Base-by-base conservation (phyloP, 2,113 vertebrate species). In the Tetrax tetrax region DNA sequence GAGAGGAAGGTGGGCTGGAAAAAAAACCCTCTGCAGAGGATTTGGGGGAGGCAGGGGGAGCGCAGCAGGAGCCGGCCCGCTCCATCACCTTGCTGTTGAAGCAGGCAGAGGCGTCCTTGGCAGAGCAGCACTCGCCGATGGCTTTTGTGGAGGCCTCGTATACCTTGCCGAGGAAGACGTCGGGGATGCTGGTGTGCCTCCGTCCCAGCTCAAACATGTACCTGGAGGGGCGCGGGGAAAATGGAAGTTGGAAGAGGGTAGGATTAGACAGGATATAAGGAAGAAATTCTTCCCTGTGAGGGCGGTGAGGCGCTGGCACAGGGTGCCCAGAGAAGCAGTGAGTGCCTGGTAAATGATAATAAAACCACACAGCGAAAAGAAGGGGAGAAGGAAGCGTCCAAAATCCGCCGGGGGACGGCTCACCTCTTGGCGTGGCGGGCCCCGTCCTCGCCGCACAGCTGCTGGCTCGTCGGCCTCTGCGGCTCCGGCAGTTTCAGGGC, bases 191-290 rank as follows among this genome's bases (percentile, higher is more conserved):
- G 59, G 98, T 65, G 28, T 94, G 80, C 50, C 90, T 96, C 68
- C 90, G 96, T 4, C 94, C 94, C 77, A 97, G 19, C 82, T 98
- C 97, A n/a, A 97, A 98, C 19, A 90, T 38, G 51, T 90, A 97
- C 68, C 98, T 98, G 95, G 14, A 38, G 59, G 21, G 48, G 48
- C 3, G 27, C 0, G 11, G 61, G 80, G 41, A 41, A 53, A 41
- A 43, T 43, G 41, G 41, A 43, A 43, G 15, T 43, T 43, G 41
- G 41, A 43, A 43, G 15, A 43, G 41, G 41, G 41, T 43, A 6
- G 41, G 41, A 43, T 43, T 43, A 43, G 41, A 43, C 10, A 6
- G 41, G 41, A 43, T 16, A 43, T 43, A 43, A 43, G 41, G 41
- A 43, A 43, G 14, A 43, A 43, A 43, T 16, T 43, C 41, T 43